These are phyloP conservation scores for Platycercus adscitus DNA, from an alignment of 2,113 vertebrate species.

Conservation along the genomic window DNA sequence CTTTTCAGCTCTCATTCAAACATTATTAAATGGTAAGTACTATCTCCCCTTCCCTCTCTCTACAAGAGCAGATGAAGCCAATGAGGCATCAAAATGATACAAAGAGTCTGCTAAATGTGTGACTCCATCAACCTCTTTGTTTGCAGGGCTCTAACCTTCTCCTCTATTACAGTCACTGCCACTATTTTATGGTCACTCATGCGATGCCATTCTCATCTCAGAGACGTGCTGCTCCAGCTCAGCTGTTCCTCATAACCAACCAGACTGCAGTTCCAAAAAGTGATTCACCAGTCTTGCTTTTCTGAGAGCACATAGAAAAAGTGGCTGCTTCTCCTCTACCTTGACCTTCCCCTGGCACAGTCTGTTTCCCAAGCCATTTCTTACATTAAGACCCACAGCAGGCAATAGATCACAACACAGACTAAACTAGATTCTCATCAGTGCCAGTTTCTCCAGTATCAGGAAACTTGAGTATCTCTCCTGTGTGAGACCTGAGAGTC, in stretches of 20 bases:
- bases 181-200: background rate
- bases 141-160: background rate
- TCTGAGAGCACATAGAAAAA: background rate
- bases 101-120: background rate
- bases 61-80: conserved; percentile 1
- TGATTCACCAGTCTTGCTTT: background rate
- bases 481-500: background rate
- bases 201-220: background rate
- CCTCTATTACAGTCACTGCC: background rate
- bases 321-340: background rate
- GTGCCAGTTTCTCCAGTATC: background rate
- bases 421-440: background rate
- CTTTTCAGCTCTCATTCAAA: background rate
- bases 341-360: background rate
- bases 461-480: background rate
- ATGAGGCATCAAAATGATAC: conserved; percentile 37
- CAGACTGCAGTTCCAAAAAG: background rate
- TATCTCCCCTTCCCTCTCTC: background rate
- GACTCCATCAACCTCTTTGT: background rate
- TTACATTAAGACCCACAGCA: background rate
- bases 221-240: background rate
- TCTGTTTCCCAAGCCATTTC: background rate
- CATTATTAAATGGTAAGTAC: background rate
- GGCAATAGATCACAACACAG: background rate
- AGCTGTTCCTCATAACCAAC: background rate